These are phyloP conservation scores for Platyscapa corneri DNA, from an alignment of 1,140 invertebrate genomes.

Conservation along the genomic window DNA sequence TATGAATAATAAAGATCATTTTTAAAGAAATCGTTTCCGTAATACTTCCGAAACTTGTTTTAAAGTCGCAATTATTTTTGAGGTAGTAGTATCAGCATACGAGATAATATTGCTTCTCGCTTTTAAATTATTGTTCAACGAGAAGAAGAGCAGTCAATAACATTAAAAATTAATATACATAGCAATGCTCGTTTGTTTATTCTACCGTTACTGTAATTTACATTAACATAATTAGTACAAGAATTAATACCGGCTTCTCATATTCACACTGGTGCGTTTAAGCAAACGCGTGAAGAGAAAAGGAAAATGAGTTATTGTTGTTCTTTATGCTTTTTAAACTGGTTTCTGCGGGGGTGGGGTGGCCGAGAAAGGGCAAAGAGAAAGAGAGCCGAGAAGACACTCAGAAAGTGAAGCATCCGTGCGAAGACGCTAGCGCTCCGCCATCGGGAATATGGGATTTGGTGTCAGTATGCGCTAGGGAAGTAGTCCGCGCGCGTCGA, in stretches of 20 bases:
- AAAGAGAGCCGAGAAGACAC: slow-evolving; percentile 16
- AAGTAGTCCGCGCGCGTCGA: slow-evolving; percentile 69
- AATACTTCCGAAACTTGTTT: too few species aligned
- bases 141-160: neutral
- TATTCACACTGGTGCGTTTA: neutral
- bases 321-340: neutral
- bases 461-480: slow-evolving; percentile 69
- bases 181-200: neutral
- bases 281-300: neutral
- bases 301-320: slow-evolving; percentile 33
- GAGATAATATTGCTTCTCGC: neutral
- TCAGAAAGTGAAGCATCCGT: slow-evolving; percentile 54
- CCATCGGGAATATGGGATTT: slow-evolving; percentile 71
- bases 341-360: slow-evolving; percentile 7
- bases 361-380: neutral
- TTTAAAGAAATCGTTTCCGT: too few species aligned
- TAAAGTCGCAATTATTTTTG: too few species aligned
- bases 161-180: neutral
- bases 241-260: neutral
- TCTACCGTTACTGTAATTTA: slow-evolving; percentile 30
- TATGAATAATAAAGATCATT: too few species aligned
- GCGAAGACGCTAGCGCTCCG: slow-evolving; percentile 55
- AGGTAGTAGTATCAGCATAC: neutral
- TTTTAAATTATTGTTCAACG: neutral
- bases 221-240: slow-evolving; percentile 46